These are phyloP conservation scores for Oryctolagus cuniculus DNA, from an alignment of 2,113 vertebrate species.

Conservation along the genomic window mOryCun1.1 NC_091435.1:139412001-139412500, in stretches of 20 bases:
- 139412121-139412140: neutral
- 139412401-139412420: neutral
- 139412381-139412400: slow-evolving; percentile 24
- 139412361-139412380: slow-evolving; percentile 31
- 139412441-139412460: neutral
- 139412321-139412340: slow-evolving; percentile 14
- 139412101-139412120: slow-evolving; percentile 40
- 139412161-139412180: neutral
- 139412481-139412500: no score
- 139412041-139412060: neutral
- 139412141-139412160: neutral
- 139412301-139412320: slow-evolving; percentile 30
- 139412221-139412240: neutral
- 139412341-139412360: slow-evolving; percentile 31
- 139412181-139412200: slow-evolving; percentile 12
- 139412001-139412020: neutral
- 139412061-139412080: slow-evolving; percentile 20
- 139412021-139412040: neutral
- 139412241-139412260: neutral
- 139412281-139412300: slow-evolving; percentile 51
- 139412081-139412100: neutral
- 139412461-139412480: no score
- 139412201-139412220: neutral
- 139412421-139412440: neutral
- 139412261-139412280: slow-evolving; percentile 28